Conservation (phyloP, 2,797 vertebrate species). For the Fistularia commersonii region DNA sequence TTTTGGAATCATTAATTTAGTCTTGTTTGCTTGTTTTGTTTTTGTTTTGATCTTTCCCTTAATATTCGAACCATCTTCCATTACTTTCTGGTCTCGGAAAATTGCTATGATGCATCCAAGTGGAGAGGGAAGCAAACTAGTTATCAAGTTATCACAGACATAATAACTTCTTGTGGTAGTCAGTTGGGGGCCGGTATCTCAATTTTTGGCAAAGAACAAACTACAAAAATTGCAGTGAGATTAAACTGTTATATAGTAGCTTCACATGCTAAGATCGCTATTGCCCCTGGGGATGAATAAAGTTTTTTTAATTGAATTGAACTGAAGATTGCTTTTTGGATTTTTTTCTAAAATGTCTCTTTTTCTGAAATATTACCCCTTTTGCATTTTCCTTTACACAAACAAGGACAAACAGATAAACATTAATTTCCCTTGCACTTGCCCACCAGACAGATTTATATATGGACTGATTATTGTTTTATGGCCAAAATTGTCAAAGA, state of each 20-base stretch:
- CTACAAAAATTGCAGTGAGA: slow-evolving; percentile 21
- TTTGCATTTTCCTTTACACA: neutral
- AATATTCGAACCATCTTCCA: slow-evolving; percentile 46
- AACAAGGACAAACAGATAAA: slow-evolving; percentile 21
- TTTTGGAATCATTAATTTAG: slow-evolving; percentile 2
- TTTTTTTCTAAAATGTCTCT: neutral
- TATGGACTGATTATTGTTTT: too few relatives aligned
- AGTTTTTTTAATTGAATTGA: slow-evolving; percentile 26
- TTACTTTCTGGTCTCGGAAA: slow-evolving; percentile 24
- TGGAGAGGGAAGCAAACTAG: slow-evolving; percentile 42
- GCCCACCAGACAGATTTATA: too few relatives aligned
- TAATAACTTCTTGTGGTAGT: slow-evolving; percentile 37
- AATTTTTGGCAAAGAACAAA: slow-evolving; percentile 39
- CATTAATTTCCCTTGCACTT: slow-evolving; percentile 15
- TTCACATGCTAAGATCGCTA: slow-evolving; percentile 21
- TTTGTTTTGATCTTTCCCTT: slow-evolving; percentile 51
- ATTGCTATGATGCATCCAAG: slow-evolving; percentile 31
- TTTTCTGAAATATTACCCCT: slow-evolving; percentile 2
- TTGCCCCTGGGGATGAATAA: slow-evolving; percentile 11
- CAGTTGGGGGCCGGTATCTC: slow-evolving; percentile 49
- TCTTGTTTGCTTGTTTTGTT: too few relatives aligned
- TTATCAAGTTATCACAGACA: slow-evolving; percentile 34
- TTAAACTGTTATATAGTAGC: slow-evolving; percentile 27
- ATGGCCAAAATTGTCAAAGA: too few relatives aligned
- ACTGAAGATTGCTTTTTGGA: too few relatives aligned